Evolutionary conservation across 2,797 vertebrate genomes (phyloP), one percentile per base, ranked within the genome.

Genomic region (Chelonia mydas): DNA sequence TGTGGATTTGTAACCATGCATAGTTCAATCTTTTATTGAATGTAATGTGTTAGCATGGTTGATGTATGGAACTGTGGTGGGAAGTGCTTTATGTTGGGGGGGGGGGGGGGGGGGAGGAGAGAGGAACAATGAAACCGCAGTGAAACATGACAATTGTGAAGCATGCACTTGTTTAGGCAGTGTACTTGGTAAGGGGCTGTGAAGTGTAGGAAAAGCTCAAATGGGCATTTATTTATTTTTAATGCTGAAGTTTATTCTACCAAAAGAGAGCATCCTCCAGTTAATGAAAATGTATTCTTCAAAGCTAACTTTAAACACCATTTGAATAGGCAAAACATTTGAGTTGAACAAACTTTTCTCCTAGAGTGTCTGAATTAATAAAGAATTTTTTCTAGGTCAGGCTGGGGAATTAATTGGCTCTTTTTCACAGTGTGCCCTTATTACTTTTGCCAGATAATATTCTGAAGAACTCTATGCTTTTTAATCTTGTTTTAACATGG

Each of bases 301-400:
- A 2, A 72, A 72, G 19, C 33, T 65, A 74, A 25, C 37, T 74
- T 74, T n/a, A 13, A 91, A 47, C 21, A 59, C 25, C 8, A 3
- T 5, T 88, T 28, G 47, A 0, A 57, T 41, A 93, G 9, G 80
- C 45, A 72, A 79, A 23, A 81, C 37, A 74, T 68, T 77, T 33
- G 6, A 21, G 2, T 0, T 76, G n/a, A 87, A 28, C 33, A 77
- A 15, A 49, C 15, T 0, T 77, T 0, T 77, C 0, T 55, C 51
- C 23, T 0, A 74, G 23, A 74, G 37, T 3, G 4, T 83, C 76
- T 45, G 27, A 13, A 72, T 87, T 65, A 78, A 45, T 78, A 6
- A 25, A 59, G n/a, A 72, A 31, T 47, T 87, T 72, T 41, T 72
- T 41, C 37, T 37, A 83, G 16, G 37, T 13, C 6, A 55, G 65